Conservation (phyloP, 1,140 invertebrate genomes). For the Holotrichia oblita region DNA sequence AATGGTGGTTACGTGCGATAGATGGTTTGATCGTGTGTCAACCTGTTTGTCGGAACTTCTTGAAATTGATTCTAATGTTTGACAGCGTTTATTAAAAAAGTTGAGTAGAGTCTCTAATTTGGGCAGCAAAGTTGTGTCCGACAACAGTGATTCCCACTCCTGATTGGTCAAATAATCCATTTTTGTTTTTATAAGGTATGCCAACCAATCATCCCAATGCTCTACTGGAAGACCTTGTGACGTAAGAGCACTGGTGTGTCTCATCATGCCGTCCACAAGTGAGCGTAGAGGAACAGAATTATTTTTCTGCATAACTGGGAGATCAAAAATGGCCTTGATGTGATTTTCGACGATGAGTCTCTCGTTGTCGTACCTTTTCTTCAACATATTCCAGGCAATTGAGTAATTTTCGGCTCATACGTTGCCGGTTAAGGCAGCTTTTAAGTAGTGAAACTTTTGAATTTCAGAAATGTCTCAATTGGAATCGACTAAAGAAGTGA, state of each 20-base stretch:
- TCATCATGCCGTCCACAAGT: neutral
- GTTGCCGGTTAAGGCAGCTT: constrained; percentile 48
- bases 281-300: neutral
- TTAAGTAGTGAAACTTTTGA: constrained; percentile 53
- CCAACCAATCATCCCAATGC: neutral
- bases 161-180: neutral
- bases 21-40: neutral
- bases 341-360: constrained; percentile 43
- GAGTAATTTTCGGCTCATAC: constrained; percentile 45
- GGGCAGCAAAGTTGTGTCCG: neutral
- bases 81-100: neutral
- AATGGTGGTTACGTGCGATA: neutral
- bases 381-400: constrained; percentile 45
- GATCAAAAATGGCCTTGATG: constrained; percentile 5
- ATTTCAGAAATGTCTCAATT: constrained; percentile 44
- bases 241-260: neutral
- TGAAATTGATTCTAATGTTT: neutral
- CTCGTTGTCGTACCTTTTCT: constrained; percentile 44
- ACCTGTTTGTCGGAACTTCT: neutral
- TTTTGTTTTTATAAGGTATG: neutral
- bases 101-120: neutral
- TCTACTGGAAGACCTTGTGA: neutral
- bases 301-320: neutral
- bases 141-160: neutral
- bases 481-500: constrained; percentile 49